Base-by-base conservation (phyloP, 2,797 vertebrate genomes). In the Gymnoscopelus braueri region DNA sequence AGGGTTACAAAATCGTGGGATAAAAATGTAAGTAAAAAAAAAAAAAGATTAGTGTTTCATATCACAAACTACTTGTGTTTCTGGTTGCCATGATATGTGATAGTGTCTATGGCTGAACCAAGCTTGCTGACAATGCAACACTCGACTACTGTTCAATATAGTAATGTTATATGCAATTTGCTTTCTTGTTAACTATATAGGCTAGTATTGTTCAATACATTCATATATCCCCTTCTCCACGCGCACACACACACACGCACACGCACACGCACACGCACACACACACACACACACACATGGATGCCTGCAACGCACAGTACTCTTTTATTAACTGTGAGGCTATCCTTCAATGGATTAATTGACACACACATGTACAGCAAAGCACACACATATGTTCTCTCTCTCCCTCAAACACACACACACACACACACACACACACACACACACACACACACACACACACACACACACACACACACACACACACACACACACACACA, bases 321-420 rank as follows among this genome's bases (percentile, higher is more conserved):
- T 2, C 6, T 50, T 29, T 23, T 26, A 23, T 55, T 51, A 50
- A 65, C 12, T 59, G 53, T 2, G 60, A 11, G 35, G 53, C 44
- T 50, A 55, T 58, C 53, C 24, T 12, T 63, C 60, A 63, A 63
- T 57, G 51, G 60, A 47, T 19, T 44, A 15, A 70, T 57, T 70
- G 61, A 66, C 54, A 56, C 51, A 56, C 51, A 29, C 70, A 71
- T 44, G 39, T 10, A 44, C 39, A 44, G 39, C 39, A 44, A 44
- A 44, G 39, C 58, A 63, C 65, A 19, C 70, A 71, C 64, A 66
- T 53, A 71, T 75, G 83, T 48, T 72, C 69, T 15, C 57, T 75
- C 44, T 77, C 9, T 19, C 19, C 6, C 57, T 75, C 78, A 90
- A 86, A 63, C 69, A 64, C 78, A 71, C 72, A 84, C 83, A 54